Percentiles rank a stretch among this genome's conserved stretches.
Conservation (phyloP, 2,888 invertebrate species). For the Drosophila parthenogenetica region DNA sequence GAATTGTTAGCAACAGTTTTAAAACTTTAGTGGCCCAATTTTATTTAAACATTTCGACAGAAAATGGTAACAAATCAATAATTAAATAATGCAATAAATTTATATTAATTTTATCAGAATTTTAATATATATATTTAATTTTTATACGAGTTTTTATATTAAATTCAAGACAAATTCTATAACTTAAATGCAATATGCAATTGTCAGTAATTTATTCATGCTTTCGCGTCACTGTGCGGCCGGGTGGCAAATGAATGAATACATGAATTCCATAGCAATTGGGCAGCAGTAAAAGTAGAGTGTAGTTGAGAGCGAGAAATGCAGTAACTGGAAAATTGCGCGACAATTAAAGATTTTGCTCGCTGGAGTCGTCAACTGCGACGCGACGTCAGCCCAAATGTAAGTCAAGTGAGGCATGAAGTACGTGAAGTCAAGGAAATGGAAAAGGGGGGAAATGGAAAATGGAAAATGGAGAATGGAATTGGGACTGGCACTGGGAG, state of each 20-base stretch:
- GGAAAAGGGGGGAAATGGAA: not conserved
- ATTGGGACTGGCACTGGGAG: not conserved
- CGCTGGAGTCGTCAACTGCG: constrained; percentile 34
- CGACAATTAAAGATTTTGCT: constrained; percentile 81
- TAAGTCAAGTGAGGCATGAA: constrained; percentile 77
- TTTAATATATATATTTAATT: too few relatives aligned
- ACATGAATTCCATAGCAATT: constrained; percentile 71
- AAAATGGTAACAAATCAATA: too few relatives aligned
- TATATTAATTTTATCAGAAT: too few relatives aligned
- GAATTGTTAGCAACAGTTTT: not conserved
- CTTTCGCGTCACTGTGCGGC: constrained; percentile 47
- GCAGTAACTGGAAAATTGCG: constrained; percentile 82
- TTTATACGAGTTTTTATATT: too few relatives aligned
- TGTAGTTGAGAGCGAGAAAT: constrained; percentile 54
- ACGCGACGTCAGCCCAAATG: constrained; percentile 57
- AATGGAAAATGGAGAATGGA: not conserved
- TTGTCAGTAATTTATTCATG: not conserved
- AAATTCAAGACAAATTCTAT: too few relatives aligned
- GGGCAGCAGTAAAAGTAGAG: constrained; percentile 38
- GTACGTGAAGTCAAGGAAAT: constrained; percentile 49
- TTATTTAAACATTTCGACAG: too few relatives aligned
- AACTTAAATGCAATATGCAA: not conserved
- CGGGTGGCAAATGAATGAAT: constrained; percentile 64
- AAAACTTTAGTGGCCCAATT: too few relatives aligned
- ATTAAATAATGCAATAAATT: too few relatives aligned